These are phyloP conservation scores for Anniella stebbinsi DNA, from an alignment of 2,797 vertebrate genomes.

Conservation along the genomic window DNA sequence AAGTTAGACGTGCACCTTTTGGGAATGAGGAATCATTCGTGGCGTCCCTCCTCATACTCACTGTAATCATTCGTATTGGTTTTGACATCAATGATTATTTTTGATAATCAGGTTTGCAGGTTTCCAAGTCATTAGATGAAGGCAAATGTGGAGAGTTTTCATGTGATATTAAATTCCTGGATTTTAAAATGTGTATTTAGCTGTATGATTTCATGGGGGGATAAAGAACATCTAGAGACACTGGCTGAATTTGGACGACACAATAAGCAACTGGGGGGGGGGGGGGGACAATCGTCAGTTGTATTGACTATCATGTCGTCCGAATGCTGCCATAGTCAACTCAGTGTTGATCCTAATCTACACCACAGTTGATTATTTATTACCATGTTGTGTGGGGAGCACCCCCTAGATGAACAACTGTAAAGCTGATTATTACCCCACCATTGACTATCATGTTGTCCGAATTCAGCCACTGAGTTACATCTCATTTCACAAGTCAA, in stretches of 20 bases:
- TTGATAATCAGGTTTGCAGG: conserved; percentile 70
- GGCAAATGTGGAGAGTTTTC: conserved; percentile 22
- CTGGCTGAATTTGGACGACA: too few relatives aligned
- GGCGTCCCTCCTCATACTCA: conserved; percentile 53
- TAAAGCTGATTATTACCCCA: too few relatives aligned
- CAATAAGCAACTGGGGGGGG: too few relatives aligned
- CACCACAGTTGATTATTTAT: too few relatives aligned
- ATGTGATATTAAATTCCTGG: background rate
- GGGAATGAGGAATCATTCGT: conserved; percentile 69
- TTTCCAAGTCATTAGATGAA: conserved; percentile 65
- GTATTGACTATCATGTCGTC: too few relatives aligned
- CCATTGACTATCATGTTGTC: too few relatives aligned
- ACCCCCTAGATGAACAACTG: too few relatives aligned
- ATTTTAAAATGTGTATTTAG: background rate
- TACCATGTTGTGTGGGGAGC: too few relatives aligned
- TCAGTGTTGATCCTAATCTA: too few relatives aligned
- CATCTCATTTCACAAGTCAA: background rate
- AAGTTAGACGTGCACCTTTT: conserved; percentile 70
- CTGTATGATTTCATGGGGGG: background rate
- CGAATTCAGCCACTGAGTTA: too few relatives aligned
- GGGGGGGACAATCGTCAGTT: too few relatives aligned
- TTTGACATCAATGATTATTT: conserved; percentile 72
- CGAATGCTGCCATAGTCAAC: too few relatives aligned
- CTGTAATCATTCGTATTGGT: conserved; percentile 74
- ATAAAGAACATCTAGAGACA: background rate